Conservation (phyloP, 2,797 vertebrate species). For the Tinamus major region DNA sequence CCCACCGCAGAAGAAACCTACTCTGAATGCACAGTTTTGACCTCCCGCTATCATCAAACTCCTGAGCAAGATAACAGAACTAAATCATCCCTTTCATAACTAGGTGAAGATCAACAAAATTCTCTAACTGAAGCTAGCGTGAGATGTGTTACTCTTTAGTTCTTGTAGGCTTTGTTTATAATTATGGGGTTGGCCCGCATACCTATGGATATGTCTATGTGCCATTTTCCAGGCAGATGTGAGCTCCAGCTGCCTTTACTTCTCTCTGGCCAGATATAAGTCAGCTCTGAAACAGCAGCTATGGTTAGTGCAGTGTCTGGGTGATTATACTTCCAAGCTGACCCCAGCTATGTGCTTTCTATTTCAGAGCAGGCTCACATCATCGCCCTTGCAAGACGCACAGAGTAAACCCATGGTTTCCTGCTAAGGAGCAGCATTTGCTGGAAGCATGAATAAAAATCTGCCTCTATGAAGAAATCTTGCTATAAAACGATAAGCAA, state of each 20-base stretch:
- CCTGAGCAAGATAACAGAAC: neutral
- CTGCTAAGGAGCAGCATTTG: neutral
- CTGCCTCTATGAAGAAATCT: neutral
- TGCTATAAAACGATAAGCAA: neutral
- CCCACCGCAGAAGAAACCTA: neutral
- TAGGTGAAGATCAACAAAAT: neutral
- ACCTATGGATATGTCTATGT: neutral
- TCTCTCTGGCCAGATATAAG: neutral
- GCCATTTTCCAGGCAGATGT: neutral
- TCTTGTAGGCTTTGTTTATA: neutral
- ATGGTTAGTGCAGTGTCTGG: neutral
- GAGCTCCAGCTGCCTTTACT: neutral
- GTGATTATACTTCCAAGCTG: neutral
- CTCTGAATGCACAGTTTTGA: neutral
- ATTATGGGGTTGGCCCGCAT: neutral
- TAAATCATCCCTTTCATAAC: neutral
- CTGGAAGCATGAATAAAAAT: neutral
- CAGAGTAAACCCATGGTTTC: neutral
- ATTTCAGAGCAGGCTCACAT: neutral
- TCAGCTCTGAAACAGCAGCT: conserved; percentile 13
- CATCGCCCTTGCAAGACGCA: neutral
- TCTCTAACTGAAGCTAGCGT: neutral
- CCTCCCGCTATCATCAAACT: neutral
- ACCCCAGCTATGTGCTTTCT: neutral
- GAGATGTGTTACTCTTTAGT: neutral